Evolutionary conservation across 2,888 invertebrate genomes (phyloP).

Genomic region (Caenorhabditis parvicauda): DNA sequence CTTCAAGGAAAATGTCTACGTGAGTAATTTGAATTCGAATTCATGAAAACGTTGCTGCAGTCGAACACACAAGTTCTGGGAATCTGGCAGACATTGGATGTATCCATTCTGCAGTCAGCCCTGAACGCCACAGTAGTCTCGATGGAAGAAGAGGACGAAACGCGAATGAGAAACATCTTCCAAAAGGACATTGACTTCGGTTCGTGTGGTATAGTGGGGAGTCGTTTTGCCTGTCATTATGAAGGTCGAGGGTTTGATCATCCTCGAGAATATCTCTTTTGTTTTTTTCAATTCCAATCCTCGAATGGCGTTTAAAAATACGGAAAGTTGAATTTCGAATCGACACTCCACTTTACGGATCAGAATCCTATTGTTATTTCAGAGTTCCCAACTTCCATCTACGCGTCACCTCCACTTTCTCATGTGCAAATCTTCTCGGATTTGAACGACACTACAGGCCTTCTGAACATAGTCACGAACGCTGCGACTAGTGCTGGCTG

Average conservation of each 20-base stretch:
- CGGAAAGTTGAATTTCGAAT: too few species aligned
- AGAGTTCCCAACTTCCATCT: slow-evolving; percentile 30
- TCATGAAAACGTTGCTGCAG: too few species aligned
- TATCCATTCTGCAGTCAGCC: slow-evolving; percentile 6
- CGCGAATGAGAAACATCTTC: slow-evolving; percentile 9
- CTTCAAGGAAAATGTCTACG: slow-evolving; percentile 27
- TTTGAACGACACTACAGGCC: slow-evolving; percentile 14
- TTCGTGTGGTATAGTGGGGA: too few species aligned
- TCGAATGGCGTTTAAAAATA: too few species aligned
- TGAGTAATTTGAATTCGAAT: too few species aligned
- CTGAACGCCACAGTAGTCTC: slow-evolving; percentile 27
- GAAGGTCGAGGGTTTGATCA: too few species aligned
- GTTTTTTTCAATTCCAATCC: slow-evolving; percentile 1
- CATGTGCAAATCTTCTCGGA: slow-evolving; percentile 28
- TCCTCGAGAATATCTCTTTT: too few species aligned
- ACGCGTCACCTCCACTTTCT: slow-evolving; percentile 19
- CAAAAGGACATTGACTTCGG: slow-evolving; percentile 26
- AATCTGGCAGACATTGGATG: slow-evolving; percentile 14
- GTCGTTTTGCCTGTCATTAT: too few species aligned
- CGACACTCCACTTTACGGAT: neutral
- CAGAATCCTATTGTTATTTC: neutral
- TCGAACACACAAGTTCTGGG: slow-evolving; percentile 32
- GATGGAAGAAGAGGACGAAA: slow-evolving; percentile 16
- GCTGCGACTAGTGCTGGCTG: slow-evolving; percentile 24
- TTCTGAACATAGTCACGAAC: slow-evolving; percentile 13